These are phyloP conservation scores for Bombyx huttoni DNA, from an alignment of 2,888 invertebrate genomes.

Conservation along the genomic window DNA sequence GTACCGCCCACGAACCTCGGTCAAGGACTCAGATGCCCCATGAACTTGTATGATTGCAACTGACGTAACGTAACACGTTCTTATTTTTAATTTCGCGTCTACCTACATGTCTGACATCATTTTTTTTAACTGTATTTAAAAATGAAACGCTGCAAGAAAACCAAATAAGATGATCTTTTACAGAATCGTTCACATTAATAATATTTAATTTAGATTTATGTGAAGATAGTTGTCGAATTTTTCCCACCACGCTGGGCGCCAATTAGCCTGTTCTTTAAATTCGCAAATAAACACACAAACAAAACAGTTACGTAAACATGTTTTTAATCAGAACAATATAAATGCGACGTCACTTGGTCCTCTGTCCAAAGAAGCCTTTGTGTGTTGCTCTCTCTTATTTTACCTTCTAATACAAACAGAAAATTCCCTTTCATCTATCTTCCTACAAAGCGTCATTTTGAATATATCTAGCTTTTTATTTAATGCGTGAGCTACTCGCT, in stretches of 20 bases:
- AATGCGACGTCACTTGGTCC: conserved; percentile 3
- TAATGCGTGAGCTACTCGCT: conserved; percentile 13
- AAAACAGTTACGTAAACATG: background rate
- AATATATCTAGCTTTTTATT: conserved; percentile 13
- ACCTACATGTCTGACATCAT: too few relatives aligned
- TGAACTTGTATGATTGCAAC: background rate
- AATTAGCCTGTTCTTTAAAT: background rate
- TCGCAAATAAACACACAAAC: background rate
- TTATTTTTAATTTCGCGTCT: too few relatives aligned
- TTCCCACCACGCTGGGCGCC: background rate
- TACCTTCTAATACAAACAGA: conserved; percentile 30
- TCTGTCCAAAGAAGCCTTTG: conserved; percentile 11
- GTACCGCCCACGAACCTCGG: conserved; percentile 10
- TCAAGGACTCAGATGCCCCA: conserved; percentile 9
- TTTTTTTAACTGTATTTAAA: too few relatives aligned
- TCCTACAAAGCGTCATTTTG: conserved; percentile 33
- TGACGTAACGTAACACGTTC: too few relatives aligned
- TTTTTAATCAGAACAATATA: background rate
- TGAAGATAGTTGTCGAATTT: background rate
- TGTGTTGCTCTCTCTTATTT: conserved; percentile 22
- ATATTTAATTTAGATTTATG: too few relatives aligned
- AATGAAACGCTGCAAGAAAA: too few relatives aligned
- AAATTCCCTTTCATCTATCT: conserved; percentile 32
- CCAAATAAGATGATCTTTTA: too few relatives aligned
- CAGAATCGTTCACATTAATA: too few relatives aligned